Percentiles rank a stretch among this genome's conserved stretches.
Conservation (phyloP, 1,140 invertebrate genomes). For the Lordiphosa collinella region DNA sequence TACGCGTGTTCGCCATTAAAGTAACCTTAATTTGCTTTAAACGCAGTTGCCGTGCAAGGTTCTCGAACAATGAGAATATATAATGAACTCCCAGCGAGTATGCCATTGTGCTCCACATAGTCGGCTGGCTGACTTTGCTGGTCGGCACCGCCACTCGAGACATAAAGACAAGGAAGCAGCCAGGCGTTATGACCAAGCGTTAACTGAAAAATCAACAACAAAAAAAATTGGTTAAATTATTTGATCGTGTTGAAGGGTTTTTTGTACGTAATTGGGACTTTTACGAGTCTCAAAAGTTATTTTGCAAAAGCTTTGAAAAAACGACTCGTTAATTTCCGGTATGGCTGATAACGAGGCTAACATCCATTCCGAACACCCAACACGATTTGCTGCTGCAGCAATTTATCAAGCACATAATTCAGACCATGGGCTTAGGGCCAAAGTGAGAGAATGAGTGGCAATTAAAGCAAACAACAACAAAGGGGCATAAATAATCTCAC, state of each 20-base stretch:
- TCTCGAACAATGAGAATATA: constrained; percentile 51
- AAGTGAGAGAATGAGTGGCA: constrained; percentile 32
- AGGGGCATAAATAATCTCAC: constrained; percentile 22
- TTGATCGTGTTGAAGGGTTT: constrained; percentile 9
- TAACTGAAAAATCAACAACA: not conserved
- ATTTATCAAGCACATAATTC: constrained; percentile 65
- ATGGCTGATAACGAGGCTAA: constrained; percentile 12
- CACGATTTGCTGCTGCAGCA: constrained; percentile 52
- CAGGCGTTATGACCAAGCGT: constrained; percentile 3
- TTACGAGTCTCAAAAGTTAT: not conserved
- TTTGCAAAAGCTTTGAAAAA: not conserved
- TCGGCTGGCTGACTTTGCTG: too few relatives aligned
- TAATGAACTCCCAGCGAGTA: constrained; percentile 31
- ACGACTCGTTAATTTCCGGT: constrained; percentile 4
- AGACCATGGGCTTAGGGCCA: constrained; percentile 20
- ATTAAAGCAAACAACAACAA: constrained; percentile 60
- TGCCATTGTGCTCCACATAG: not conserved
- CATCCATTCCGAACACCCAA: constrained; percentile 10
- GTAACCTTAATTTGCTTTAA: constrained; percentile 43
- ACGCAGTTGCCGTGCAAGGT: constrained; percentile 18
- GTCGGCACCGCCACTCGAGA: not conserved
- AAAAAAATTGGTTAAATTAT: constrained; percentile 2
- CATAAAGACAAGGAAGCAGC: not conserved
- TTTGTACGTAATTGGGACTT: not conserved
- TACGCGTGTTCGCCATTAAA: constrained; percentile 57